Evolutionary conservation across 2,113 vertebrate genomes (phyloP), one percentile per base, ranked within the genome.

Genomic region (Dipodomys stephensi): DNA sequence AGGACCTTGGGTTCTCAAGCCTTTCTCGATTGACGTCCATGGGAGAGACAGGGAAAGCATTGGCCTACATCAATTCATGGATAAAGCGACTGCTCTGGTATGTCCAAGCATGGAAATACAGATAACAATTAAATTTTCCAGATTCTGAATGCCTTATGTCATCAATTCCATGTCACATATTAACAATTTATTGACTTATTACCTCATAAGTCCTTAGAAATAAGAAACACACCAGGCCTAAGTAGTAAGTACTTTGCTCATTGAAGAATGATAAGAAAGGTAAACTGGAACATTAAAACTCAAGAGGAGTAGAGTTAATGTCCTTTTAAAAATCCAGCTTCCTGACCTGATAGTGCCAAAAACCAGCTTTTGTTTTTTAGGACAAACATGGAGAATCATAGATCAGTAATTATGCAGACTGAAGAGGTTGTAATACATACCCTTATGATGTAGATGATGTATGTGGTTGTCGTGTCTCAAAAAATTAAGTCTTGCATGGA

Each of bases 221-320:
- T 49, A 22, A 19, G 60, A 62, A 62, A 49, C 60, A 64, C 22
- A 7, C 23, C 11, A 16, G 16, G 53, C 20, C 20, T 64, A 64
- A 7, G 23, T 64, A 22, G 23, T 25, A 12, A 78, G 39, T 27
- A 49, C 12, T 57, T 95, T 89, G 53, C 16, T 88, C n/a, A 88
- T 85, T 7, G 93, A 62, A 91, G 5, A 88, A 86, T 1, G 90
- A 35, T 76, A 62, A 88, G 23, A 78, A 78, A 46, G n/a, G 69
- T 20, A 3, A 87, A 73, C 25, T 57, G 13, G 1, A 6, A 23
- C 11, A 15, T 87, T 90, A 83, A 78, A 72, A 73, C 46, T 68
- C 57, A 69, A 65, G 22, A 73, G 9, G 13, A 64, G 69, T 23
- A 2, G 8, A 81, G 2, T 39, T n/a, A 35, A n/a, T 74, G 4